Conservation (phyloP, 23 tunicate genomes). For the Halocynthia aurantium region DNA sequence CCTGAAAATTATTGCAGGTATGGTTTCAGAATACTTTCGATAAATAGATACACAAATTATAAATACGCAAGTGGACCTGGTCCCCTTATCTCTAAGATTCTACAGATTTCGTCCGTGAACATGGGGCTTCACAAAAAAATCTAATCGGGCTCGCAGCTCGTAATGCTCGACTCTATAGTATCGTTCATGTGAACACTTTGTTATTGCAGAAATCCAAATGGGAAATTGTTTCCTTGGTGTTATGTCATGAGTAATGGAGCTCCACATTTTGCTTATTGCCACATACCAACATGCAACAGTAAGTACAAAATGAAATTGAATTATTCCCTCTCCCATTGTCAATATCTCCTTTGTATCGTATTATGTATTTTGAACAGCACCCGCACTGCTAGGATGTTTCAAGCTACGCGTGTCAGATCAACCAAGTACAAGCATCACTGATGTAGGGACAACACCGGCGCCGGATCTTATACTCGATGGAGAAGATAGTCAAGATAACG, state of each 20-base stretch:
- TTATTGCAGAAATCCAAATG: conserved; percentile 45
- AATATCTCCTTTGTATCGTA: not conserved
- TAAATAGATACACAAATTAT: too few species aligned
- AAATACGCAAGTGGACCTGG: too few species aligned
- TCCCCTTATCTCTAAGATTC: too few species aligned
- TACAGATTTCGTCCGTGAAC: too few species aligned
- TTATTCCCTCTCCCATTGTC: not conserved
- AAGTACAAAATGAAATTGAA: conserved; percentile 10
- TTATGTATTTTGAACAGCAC: conserved; percentile 18
- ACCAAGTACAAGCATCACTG: not conserved
- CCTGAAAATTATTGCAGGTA: conserved; percentile 67
- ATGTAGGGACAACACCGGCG: not conserved
- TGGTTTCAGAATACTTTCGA: not conserved
- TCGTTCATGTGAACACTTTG: too few species aligned
- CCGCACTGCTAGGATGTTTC: conserved; percentile 50
- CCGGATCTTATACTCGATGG: conserved; percentile 5
- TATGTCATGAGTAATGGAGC: conserved; percentile 25
- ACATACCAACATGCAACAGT: conserved; percentile 65
- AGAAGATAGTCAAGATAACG: not conserved
- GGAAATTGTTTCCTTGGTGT: conserved; percentile 67
- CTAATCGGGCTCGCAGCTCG: too few species aligned
- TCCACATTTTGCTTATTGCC: conserved; percentile 24
- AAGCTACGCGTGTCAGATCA: conserved; percentile 1
- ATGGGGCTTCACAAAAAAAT: too few species aligned
- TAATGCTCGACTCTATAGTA: too few species aligned